Evolutionary conservation across 2,113 vertebrate species (phyloP).

Genomic region (Thamnophis sirtalis): DNA sequence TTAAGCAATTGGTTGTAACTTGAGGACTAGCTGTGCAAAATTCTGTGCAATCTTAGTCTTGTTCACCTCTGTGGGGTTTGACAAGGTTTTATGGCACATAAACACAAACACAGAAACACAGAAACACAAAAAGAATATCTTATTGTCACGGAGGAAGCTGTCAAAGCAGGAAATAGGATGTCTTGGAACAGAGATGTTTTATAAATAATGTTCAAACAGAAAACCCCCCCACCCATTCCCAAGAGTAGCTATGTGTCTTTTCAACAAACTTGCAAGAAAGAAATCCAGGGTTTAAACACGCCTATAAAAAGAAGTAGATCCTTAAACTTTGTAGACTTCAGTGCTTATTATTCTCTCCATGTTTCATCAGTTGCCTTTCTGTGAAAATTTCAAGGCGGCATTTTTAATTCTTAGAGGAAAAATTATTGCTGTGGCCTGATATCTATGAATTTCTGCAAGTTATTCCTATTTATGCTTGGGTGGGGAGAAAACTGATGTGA

Average conservation of each 20-base stretch:
- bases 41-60: not conserved
- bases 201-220: not conserved
- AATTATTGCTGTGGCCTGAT: not conserved
- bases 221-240: not conserved
- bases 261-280: not conserved
- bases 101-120: not conserved
- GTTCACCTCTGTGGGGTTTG: not conserved
- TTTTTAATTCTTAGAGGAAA: not conserved
- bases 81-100: not conserved
- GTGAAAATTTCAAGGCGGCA: not conserved
- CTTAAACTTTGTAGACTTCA: not conserved
- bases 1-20: not conserved
- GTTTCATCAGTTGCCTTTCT: not conserved
- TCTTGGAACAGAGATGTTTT: not conserved
- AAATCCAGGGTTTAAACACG: not conserved
- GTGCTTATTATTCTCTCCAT: not conserved
- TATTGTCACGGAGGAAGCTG: not conserved
- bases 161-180: not conserved
- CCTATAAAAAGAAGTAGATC: not conserved
- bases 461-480: not conserved
- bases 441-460: not conserved
- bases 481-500: not conserved
- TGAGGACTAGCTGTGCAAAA: not conserved
- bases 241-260: not conserved
- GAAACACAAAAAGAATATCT: not conserved